A percentile compares a stretch with the other conserved stretches of the same genome.
Evolutionary conservation across 2,797 vertebrate genomes (phyloP).

Genomic region (Oreochromis mossambicus): DNA sequence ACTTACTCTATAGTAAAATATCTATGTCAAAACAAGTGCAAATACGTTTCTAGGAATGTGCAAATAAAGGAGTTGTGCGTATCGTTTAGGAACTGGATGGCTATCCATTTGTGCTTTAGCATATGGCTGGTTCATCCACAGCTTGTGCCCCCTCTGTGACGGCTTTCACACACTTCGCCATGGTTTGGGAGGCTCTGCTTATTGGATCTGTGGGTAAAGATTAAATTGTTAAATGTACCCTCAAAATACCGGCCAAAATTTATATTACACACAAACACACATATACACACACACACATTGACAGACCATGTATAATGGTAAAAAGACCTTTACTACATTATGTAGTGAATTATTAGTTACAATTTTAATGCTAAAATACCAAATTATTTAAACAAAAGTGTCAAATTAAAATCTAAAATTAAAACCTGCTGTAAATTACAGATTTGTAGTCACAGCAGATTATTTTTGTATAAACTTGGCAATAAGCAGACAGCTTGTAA

Average conservation of each 20-base stretch:
- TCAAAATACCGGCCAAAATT: neutral
- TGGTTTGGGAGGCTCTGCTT: conserved; percentile 89
- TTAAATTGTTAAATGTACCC: neutral
- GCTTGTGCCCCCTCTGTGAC: conserved; percentile 86
- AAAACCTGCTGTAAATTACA: neutral
- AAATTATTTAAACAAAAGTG: neutral
- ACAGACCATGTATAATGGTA: neutral
- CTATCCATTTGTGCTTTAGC: conserved; percentile 64
- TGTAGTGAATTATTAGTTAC: neutral
- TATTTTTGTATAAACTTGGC: neutral
- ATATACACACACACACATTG: neutral
- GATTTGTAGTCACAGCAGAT: neutral
- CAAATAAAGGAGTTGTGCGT: conserved; percentile 51
- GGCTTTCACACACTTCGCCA: conserved; percentile 92
- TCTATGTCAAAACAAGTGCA: conserved; percentile 19
- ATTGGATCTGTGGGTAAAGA: conserved; percentile 81
- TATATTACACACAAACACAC: neutral
- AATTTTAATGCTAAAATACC: neutral
- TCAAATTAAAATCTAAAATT: neutral
- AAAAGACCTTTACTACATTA: neutral
- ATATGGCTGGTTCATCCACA: conserved; percentile 85
- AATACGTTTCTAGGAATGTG: conserved; percentile 39
- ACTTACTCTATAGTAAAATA: neutral
- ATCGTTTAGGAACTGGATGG: neutral
- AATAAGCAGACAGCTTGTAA: neutral